Evolutionary conservation across 1,140 invertebrate species (phyloP), one percentile per base, ranked within the genome.

Genomic region (Musca domestica): DNA sequence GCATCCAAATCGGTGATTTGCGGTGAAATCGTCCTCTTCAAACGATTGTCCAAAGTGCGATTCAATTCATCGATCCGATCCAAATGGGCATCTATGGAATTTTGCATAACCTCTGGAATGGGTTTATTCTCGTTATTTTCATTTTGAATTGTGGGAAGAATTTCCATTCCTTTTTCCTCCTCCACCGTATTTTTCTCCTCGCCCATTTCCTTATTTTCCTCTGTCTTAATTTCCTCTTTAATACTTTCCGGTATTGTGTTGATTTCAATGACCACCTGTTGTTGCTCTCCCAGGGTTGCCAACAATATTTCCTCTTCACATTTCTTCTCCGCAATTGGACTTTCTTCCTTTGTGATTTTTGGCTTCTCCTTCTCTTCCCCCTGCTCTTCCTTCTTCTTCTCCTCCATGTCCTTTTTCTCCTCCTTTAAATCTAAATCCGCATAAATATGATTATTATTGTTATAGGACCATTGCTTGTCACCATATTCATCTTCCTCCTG

Each of bases 21-120:
- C 14, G 23, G 67, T 41, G 66, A 46, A n/a, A 80, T 34, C 15
- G 52, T 69, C 3, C 75, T 66, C 61, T 79, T 79, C 22, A 81
- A 34, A 3, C 79, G 77, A 75, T 81, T 74, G 17, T 81, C 79
- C 6, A 81, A 63, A 3, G 67, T 72, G 0, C 78, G 74, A 64
- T 81, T 81, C 0, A 81, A 46, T 30, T 80, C 77, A 70, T 81
- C 79, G 3, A 81, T 81, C 10, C 64, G 73, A 64, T 81, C 79
- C 22, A 81, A 65, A 67, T 80, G 79, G 0, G 76, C 78, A 70
- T 81, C 77, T 7, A 81, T 78, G 0, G 79, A 81, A 49, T 66
- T 74, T 25, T 78, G 76, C n/a, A 68, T 66, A 19, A 61, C 56
- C 17, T 61, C 54, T 0, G 64, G 63, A 0, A 27, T 22, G 4